Conservation (phyloP, 2,888 invertebrate genomes). For the Odiellus spinosus region DNA sequence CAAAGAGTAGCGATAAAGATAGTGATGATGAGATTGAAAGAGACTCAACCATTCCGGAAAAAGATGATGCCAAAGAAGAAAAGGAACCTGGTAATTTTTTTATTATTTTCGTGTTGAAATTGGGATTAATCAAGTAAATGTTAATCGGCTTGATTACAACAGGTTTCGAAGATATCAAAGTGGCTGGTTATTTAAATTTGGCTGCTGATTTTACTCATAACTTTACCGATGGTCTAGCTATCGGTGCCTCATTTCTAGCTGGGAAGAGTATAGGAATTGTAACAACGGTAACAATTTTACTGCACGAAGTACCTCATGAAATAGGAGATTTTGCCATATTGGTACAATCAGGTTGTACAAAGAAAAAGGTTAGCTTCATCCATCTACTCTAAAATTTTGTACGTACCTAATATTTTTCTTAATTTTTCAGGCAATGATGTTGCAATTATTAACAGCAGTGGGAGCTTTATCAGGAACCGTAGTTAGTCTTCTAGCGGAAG, state of each 20-base stretch:
- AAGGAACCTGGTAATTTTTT: constrained; percentile 2
- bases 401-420: constrained; percentile 5
- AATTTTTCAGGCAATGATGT: constrained; percentile 57
- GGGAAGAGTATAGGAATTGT: constrained; percentile 45
- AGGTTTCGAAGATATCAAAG: constrained; percentile 40
- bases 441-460: constrained; percentile 83
- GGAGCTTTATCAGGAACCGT: constrained; percentile 87
- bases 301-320: constrained; percentile 99
- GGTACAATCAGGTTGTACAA: constrained; percentile 87
- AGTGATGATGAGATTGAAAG: constrained; percentile 3
- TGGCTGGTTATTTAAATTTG: constrained; percentile 86
- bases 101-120: no score
- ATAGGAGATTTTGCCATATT: constrained; percentile 99
- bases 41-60: constrained; percentile 3
- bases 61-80: constrained; percentile 18
- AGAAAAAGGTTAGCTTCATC: constrained; percentile 46
- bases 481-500: constrained; percentile 68
- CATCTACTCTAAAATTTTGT: constrained; percentile 1
- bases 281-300: constrained; percentile 84
- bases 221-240: constrained; percentile 97
- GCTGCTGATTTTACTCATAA: constrained; percentile 98
- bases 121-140: no score
- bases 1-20: constrained; percentile 5
- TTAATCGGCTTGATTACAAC: no score
- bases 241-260: constrained; percentile 91